Base-by-base conservation (phyloP, 2,113 vertebrate genomes). In the Pleuronectes platessa region DNA sequence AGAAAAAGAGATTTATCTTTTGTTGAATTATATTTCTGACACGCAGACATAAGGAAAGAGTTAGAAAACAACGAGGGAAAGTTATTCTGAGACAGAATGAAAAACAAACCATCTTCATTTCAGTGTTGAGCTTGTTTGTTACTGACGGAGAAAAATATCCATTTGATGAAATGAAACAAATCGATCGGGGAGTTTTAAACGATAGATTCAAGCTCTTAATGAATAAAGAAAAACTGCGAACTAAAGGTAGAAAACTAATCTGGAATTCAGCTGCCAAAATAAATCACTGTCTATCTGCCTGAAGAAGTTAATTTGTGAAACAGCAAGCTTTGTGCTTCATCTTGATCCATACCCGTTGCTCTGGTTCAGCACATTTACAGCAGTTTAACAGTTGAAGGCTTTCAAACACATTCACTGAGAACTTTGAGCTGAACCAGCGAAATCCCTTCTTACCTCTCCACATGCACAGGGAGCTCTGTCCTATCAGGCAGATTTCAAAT, bases 301-400 rank as follows among this genome's bases (percentile, higher is more conserved):
- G 17, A 69, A 68, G 35, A 72, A 70, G 58, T 27, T 24, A 4
- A 54, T 73, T 69, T 86, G 27, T 37, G 18, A 83, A 71, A 65
- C 55, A 5, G 42, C 20, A 42, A 74, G 56, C 49, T 7, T 75
- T 82, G 78, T 6, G 76, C 85, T 89, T 55, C 53, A 81, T 82
- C 79, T 54, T 11, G 10, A 65, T 83, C 78, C 35, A 76, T 83
- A 66, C 2, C 8, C 20, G 20, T 51, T 54, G 20, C 49, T 71
- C 68, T 5, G 26, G 79, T 87, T 87, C 84, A 90, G 81, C 84
- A 87, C 76, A 84, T 91, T 86, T 67, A 64, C 24, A 58, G 72
- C 64, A 68, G 87, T 87, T 82, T 78, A 77, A 66, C 35, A 59
- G 64, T 69, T 86, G 40, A 37, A 67, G 51, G 54, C 55, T 80